Percentiles rank a stretch among this genome's conserved stretches.
phyloP scores from a whole-genome alignment of 2,797 vertebrate species.

The Sebastes vulpes region DNA sequence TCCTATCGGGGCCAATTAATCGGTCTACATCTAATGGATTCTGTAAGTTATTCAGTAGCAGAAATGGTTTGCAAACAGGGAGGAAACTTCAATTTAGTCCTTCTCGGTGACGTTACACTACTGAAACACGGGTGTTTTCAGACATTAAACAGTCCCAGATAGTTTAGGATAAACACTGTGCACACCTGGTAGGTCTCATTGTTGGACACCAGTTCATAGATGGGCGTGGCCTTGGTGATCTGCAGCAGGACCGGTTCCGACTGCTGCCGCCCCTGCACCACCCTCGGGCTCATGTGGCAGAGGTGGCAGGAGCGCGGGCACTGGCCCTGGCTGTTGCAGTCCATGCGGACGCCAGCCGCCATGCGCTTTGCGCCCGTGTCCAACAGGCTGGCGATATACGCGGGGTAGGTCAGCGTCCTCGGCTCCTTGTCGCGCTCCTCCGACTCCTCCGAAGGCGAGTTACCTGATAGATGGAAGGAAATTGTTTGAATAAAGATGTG shows the following conservation, averaged over 20 bases:
- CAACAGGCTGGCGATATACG: conserved; percentile 94
- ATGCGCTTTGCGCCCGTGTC: conserved; percentile 94
- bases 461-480: conserved; percentile 82
- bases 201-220: conserved; percentile 96
- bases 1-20: background rate
- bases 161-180: background rate
- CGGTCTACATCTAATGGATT: background rate
- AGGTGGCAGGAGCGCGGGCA: conserved; percentile 95
- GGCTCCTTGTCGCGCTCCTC: conserved; percentile 96
- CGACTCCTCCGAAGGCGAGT: conserved; percentile 96
- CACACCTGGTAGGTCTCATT: conserved; percentile 95
- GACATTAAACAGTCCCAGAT: background rate
- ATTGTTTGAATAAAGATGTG: background rate
- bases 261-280: conserved; percentile 82
- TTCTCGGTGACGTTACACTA: no score
- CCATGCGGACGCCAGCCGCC: conserved; percentile 94
- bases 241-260: conserved; percentile 94
- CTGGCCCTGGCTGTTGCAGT: conserved; percentile 94
- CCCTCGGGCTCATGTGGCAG: conserved; percentile 90
- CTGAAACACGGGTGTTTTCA: background rate
- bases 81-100: no score
- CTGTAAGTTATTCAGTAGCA: no score
- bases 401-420: conserved; percentile 94
- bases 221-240: conserved; percentile 93
- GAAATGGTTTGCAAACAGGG: no score